Evolutionary conservation across 92 coral and sea anemone species (phyloP).

Genomic region (Virgularia gustaviana): DNA sequence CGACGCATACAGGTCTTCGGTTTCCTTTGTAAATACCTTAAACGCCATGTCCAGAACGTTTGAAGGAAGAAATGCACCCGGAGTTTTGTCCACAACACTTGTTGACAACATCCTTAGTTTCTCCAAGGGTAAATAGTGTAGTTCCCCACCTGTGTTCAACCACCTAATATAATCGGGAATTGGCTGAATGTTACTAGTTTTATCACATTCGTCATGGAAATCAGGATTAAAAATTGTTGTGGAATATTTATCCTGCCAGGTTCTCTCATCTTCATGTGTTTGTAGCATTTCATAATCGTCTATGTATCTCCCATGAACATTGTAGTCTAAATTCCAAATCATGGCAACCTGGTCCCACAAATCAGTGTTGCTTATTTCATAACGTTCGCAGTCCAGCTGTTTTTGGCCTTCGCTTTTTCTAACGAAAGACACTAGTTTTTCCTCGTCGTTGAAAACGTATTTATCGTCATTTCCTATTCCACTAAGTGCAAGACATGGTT

Average conservation of each 20-base stretch:
- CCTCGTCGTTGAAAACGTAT: constrained; percentile 45
- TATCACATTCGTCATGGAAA: background rate
- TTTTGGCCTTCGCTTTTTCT: constrained; percentile 34
- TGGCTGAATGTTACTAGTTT: constrained; percentile 22
- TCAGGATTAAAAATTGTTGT: constrained; percentile 33
- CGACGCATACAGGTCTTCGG: background rate
- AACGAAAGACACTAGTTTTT: constrained; percentile 30
- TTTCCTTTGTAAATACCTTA: constrained; percentile 23
- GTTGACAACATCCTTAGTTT: constrained; percentile 3
- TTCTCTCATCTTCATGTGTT: constrained; percentile 36
- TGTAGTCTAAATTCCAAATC: constrained; percentile 2
- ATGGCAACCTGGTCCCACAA: constrained; percentile 25
- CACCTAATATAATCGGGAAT: constrained; percentile 51
- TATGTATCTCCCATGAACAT: constrained; percentile 27
- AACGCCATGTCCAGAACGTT: constrained; percentile 21
- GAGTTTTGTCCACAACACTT: constrained; percentile 18
- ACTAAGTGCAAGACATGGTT: constrained; percentile 12
- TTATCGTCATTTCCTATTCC: constrained; percentile 32
- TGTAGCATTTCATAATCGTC: constrained; percentile 42
- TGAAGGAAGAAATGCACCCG: constrained; percentile 57
- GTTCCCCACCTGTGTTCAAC: constrained; percentile 47
- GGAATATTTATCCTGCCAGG: constrained; percentile 43
- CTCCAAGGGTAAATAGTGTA: constrained; percentile 37
- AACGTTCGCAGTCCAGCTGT: background rate
- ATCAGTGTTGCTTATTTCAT: background rate